Conservation (phyloP, 2,888 invertebrate species). For the Drosophila differens region DNA sequence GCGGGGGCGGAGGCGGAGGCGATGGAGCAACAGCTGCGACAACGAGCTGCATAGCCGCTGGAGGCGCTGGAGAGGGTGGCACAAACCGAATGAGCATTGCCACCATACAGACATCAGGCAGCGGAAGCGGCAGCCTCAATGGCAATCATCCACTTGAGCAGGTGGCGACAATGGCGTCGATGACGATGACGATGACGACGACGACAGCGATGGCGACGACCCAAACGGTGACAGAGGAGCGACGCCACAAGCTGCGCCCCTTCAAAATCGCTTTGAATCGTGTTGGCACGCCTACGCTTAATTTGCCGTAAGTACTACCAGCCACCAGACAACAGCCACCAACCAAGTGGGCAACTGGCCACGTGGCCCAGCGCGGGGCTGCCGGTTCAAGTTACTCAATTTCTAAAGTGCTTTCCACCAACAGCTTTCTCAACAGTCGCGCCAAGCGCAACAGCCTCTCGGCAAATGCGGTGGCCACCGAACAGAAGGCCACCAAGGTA, state of each 20-base stretch:
- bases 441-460: conserved; percentile 90
- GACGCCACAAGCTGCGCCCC: conserved; percentile 87
- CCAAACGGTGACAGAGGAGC: conserved; percentile 88
- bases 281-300: conserved; percentile 87
- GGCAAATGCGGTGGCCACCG: conserved; percentile 93
- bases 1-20: conserved; percentile 17
- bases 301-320: conserved; percentile 85
- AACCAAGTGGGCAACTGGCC: not conserved
- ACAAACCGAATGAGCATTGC: conserved; percentile 20
- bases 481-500: conserved; percentile 96
- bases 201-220: conserved; percentile 86
- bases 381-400: conserved; percentile 8
- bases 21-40: conserved; percentile 24
- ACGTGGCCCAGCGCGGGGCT: not conserved
- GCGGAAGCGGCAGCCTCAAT: conserved; percentile 38
- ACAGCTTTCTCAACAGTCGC: conserved; percentile 89
- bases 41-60: conserved; percentile 75
- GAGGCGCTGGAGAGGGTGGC: conserved; percentile 85
- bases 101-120: conserved; percentile 20
- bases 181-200: conserved; percentile 50
- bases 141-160: conserved; percentile 7
- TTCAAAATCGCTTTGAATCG: conserved; percentile 88
- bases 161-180: conserved; percentile 28
- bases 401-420: conserved; percentile 12
- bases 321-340: not conserved